Percentiles rank a stretch among this genome's conserved stretches.
These are phyloP conservation scores for Podiceps cristatus DNA, from an alignment of 2,113 vertebrate species.

Conservation along the genomic window DNA sequence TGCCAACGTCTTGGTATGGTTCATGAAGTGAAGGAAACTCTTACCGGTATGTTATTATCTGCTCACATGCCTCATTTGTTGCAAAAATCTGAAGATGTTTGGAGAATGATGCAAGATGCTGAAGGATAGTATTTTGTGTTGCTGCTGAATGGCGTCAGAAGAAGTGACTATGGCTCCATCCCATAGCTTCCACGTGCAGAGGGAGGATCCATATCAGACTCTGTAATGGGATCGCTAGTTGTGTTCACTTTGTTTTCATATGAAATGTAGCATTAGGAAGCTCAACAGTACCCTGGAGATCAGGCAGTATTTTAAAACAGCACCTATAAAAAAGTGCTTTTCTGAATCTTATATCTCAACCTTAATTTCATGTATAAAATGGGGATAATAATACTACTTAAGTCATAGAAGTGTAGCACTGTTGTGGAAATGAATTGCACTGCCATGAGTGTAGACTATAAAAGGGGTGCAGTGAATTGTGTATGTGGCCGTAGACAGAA, in stretches of 20 bases:
- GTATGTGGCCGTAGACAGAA: not conserved
- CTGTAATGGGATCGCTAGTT: not conserved
- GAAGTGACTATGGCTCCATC: not conserved
- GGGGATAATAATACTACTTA: not conserved
- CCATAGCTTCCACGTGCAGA: fast-evolving
- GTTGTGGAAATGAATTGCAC: not conserved
- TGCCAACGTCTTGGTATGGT: not conserved
- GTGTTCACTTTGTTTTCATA: not conserved
- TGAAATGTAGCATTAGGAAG: not conserved
- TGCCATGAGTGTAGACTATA: not conserved
- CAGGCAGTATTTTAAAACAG: not conserved
- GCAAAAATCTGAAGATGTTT: not conserved
- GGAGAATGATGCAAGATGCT: not conserved
- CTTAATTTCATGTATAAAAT: not conserved
- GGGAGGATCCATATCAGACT: not conserved
- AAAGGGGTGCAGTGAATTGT: not conserved
- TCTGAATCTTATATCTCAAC: not conserved
- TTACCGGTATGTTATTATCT: not conserved
- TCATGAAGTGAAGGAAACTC: not conserved
- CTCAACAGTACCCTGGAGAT: not conserved
- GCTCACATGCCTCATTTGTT: not conserved
- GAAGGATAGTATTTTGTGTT: not conserved
- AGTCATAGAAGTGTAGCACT: not conserved
- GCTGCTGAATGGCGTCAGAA: not conserved
- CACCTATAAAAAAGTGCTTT: not conserved